Percentiles rank a stretch among this genome's conserved stretches.
phyloP scores from a whole-genome alignment of 2,113 vertebrate species.

The Hepsetus odoe region DNA sequence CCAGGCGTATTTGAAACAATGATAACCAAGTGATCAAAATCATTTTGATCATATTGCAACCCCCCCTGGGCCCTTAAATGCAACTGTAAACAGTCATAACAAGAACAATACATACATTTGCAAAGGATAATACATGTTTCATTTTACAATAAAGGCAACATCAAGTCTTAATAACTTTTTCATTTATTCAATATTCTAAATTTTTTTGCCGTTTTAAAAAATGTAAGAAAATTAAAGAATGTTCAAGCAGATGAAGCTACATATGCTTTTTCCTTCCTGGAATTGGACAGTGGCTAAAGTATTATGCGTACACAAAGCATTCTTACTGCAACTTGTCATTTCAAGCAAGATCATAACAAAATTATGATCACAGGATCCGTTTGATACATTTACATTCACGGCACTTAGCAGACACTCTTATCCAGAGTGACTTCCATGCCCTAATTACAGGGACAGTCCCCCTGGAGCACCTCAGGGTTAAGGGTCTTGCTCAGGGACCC shows the following conservation, averaged over 20 bases:
- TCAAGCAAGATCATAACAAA: conserved; percentile 1
- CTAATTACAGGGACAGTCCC: no score
- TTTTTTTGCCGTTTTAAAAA: not conserved
- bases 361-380: not conserved
- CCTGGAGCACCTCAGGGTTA: no score
- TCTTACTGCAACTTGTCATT: not conserved
- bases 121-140: not conserved
- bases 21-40: not conserved
- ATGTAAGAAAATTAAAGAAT: not conserved
- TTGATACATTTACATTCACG: no score
- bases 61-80: not conserved
- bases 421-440: no score
- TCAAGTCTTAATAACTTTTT: not conserved
- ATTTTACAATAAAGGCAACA: not conserved
- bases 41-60: conserved; percentile 5
- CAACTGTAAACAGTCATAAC: not conserved
- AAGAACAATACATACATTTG: not conserved
- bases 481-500: no score
- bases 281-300: not conserved
- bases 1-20: not conserved
- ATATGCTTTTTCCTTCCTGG: not conserved
- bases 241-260: not conserved
- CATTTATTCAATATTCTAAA: no score
- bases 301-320: not conserved
- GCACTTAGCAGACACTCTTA: no score